Base-by-base conservation (phyloP, 2,797 vertebrate genomes). In the Xerus rutilus region DNA sequence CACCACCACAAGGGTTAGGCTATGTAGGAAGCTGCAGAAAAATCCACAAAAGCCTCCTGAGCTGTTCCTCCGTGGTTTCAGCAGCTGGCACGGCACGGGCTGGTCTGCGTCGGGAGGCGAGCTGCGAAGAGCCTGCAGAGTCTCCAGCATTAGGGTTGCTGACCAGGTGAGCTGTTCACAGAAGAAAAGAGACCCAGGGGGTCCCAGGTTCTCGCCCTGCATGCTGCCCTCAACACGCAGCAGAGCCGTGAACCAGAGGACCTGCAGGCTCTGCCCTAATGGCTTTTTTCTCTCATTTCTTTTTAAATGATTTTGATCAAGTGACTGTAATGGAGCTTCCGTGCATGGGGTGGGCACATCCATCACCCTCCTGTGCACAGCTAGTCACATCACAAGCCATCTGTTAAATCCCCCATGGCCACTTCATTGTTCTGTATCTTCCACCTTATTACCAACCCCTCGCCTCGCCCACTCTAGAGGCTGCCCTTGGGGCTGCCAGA, bases 301-400 rank as follows among this genome's bases (percentile, higher is more conserved):
- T 88, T 84, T 10, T 52, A 20, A 32, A 32, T 23, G 65, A 47
- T 87, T 83, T 65, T 39, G 1, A 77, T 76, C 45, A 13, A 62
- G 43, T 3, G 10, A 47, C 13, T 13, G 30, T 2, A n/a, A 35
- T 39, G 25, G 43, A 54, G 14, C 62, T 85, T 35, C 52, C 8
- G 6, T 23, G 18, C n/a, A 0, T 15, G 0, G 8, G 2, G 43
- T 1, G 4, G 57, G 13, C 35, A 0, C 6, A 7, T 45, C 2
- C 6, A 12, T 23, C 32, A 14, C 2, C 6, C 14, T 49, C 76
- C 28, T 52, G 10, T 1, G 10, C 7, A 2, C 13, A 47, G 30
- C 43, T 25, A 32, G 15, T 59, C 20, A 20, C 12, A 35, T 9
- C 49, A 17, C 14, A 64, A 3, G 59, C 57, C 35, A 12, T n/a